Percentiles rank a stretch among this genome's conserved stretches.
Evolutionary conservation across 2,797 vertebrate genomes (phyloP).

Genomic region (Danio choprae): DNA sequence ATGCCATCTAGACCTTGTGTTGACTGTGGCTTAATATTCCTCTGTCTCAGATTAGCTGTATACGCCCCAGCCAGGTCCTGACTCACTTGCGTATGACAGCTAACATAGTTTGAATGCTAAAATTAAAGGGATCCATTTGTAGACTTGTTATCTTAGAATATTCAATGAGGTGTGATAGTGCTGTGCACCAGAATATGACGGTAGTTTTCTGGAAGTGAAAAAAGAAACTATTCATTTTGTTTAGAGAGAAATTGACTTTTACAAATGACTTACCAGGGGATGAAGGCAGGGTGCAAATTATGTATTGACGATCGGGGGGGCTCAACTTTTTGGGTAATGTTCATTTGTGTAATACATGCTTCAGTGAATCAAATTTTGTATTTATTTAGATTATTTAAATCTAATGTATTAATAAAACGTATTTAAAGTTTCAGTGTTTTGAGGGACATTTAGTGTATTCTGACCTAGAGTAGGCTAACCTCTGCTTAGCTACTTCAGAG

Average conservation of each 20-base stretch:
- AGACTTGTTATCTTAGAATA: neutral
- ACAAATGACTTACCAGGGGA: no score
- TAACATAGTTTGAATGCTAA: neutral
- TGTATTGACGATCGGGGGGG: no score
- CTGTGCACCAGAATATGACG: neutral
- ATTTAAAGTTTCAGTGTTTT: no score
- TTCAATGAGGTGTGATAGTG: neutral
- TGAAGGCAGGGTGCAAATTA: no score
- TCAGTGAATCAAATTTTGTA: no score
- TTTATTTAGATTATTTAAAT: no score
- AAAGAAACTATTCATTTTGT: neutral
- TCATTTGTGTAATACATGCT: no score
- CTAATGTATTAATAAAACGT: no score
- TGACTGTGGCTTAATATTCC: constrained; percentile 34
- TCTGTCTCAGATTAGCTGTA: constrained; percentile 36
- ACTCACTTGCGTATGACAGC: neutral
- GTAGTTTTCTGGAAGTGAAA: neutral
- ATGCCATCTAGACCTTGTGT: constrained; percentile 32
- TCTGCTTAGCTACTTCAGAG: no score
- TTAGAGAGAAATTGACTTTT: neutral
- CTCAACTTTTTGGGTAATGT: no score
- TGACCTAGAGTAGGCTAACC: no score
- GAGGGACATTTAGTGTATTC: no score
- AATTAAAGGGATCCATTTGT: neutral
- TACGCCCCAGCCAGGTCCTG: constrained; percentile 9